Percentiles rank a stretch among this genome's conserved stretches.
Conservation (phyloP, 2,797 vertebrate genomes). For the Aselliscus stoliczkanus region DNA sequence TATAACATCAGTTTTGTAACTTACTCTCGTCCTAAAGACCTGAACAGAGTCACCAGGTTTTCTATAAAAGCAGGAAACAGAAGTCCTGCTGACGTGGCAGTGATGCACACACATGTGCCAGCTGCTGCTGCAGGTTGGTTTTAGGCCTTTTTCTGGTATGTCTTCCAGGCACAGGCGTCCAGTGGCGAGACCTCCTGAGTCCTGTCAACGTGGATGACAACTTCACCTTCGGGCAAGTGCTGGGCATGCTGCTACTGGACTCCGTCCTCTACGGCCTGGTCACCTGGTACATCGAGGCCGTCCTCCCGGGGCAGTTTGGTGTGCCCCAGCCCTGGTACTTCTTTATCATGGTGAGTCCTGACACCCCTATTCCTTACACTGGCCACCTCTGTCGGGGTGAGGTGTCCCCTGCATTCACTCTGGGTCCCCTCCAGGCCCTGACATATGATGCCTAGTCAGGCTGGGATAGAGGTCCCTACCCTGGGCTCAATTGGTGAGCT, state of each 20-base stretch:
- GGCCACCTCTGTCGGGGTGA: neutral
- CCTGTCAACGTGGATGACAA: conserved; percentile 93
- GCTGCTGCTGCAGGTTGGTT: rapidly evolving
- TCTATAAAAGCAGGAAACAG: neutral
- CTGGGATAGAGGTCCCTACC: neutral
- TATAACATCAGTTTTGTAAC: neutral
- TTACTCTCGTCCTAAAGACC: neutral
- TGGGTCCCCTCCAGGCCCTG: neutral
- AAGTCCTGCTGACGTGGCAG: neutral
- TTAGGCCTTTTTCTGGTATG: rapidly evolving
- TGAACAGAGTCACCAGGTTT: neutral
- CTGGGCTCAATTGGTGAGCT: neutral
- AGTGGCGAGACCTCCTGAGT: conserved; percentile 93
- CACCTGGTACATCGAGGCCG: conserved; percentile 95
- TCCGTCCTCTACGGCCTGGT: conserved; percentile 88
- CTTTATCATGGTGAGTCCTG: conserved; percentile 90
- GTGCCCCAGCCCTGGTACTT: conserved; percentile 95
- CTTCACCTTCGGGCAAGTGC: conserved; percentile 94
- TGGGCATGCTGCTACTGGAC: conserved; percentile 93
- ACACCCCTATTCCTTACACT: neutral
- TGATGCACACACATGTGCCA: rapidly evolving
- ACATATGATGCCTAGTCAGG: neutral
- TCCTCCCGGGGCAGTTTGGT: conserved; percentile 96
- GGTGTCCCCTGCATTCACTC: neutral
- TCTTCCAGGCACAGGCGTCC: conserved; percentile 90